A percentile compares a stretch with the other conserved stretches of the same genome.
Conservation (phyloP, 2,797 vertebrate species). For the Siniperca undulata region DNA sequence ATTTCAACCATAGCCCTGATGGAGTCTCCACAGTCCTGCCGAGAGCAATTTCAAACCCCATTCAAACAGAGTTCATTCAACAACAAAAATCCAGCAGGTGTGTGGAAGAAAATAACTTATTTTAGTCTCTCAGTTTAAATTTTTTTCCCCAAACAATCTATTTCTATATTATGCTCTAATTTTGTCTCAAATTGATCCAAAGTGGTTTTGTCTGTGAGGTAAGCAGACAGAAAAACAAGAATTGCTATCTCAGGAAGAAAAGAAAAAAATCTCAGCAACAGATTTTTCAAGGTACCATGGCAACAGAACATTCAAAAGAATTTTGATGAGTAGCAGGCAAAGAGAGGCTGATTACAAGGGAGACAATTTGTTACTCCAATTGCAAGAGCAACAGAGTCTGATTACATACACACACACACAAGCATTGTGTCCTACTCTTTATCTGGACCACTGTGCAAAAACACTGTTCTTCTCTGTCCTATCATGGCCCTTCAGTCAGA, state of each 20-base stretch:
- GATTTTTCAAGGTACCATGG: constrained; percentile 87
- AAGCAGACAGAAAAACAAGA: constrained; percentile 66
- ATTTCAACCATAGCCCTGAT: constrained; percentile 39
- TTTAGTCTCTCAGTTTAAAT: constrained; percentile 9
- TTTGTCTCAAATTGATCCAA: constrained; percentile 63
- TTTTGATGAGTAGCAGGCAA: constrained; percentile 86
- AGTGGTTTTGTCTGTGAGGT: constrained; percentile 67
- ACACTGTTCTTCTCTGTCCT: constrained; percentile 39
- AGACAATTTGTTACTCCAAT: constrained; percentile 85
- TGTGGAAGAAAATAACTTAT: constrained; percentile 8
- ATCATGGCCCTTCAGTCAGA: constrained; percentile 44
- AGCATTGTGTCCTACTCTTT: constrained; percentile 42
- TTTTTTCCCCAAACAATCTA: constrained; percentile 25
- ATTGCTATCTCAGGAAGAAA: constrained; percentile 65
- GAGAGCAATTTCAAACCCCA: constrained; percentile 36
- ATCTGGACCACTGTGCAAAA: constrained; percentile 55
- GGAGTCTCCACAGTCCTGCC: constrained; percentile 29
- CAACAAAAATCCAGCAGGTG: constrained; percentile 23
- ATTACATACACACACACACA: constrained; percentile 67
- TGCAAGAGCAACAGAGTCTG: constrained; percentile 77
- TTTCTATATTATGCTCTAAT: constrained; percentile 64
- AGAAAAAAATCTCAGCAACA: constrained; percentile 69
- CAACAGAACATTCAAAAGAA: constrained; percentile 87
- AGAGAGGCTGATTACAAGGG: constrained; percentile 82
- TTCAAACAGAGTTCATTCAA: constrained; percentile 44